Conservation (phyloP, 2,797 vertebrate species). For the Smutsia temminckii region DNA sequence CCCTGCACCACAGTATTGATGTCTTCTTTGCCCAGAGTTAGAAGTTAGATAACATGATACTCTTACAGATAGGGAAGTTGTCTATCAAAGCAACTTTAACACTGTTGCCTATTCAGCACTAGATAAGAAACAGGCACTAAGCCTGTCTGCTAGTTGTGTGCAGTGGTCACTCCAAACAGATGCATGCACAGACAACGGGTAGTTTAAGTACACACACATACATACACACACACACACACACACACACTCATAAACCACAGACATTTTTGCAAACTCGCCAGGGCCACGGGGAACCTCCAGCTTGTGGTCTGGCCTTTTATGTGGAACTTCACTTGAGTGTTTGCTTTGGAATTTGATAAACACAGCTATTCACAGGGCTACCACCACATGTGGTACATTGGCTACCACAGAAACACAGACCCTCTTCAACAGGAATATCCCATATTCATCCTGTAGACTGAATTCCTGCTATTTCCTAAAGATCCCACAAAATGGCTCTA, state of each 20-base stretch:
- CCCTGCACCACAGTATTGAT: not conserved
- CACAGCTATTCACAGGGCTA: conserved; percentile 60
- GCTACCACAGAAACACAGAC: conserved; percentile 42
- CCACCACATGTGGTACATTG: conserved; percentile 20
- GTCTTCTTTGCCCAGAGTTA: not conserved
- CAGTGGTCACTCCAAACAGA: conserved; percentile 5
- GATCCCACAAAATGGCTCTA: not conserved
- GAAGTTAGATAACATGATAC: not conserved
- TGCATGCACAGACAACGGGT: not conserved
- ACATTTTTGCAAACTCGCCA: conserved; percentile 36
- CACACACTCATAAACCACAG: conserved; percentile 40
- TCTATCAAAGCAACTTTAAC: not conserved
- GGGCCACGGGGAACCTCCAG: conserved; percentile 40
- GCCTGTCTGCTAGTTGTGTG: not conserved
- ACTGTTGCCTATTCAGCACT: not conserved
- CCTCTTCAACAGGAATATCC: conserved; percentile 9
- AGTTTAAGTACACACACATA: not conserved
- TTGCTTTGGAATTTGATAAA: conserved; percentile 76
- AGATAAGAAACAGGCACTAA: not conserved
- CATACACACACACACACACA: not conserved
- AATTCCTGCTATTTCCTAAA: conserved; percentile 33
- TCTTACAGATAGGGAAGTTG: not conserved
- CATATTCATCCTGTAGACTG: not conserved
- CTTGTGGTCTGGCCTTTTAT: conserved; percentile 61
- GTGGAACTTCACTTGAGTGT: conserved; percentile 59